Evolutionary conservation across 2,797 vertebrate genomes (phyloP).

Genomic region (Tokudaia muenninki): DNA sequence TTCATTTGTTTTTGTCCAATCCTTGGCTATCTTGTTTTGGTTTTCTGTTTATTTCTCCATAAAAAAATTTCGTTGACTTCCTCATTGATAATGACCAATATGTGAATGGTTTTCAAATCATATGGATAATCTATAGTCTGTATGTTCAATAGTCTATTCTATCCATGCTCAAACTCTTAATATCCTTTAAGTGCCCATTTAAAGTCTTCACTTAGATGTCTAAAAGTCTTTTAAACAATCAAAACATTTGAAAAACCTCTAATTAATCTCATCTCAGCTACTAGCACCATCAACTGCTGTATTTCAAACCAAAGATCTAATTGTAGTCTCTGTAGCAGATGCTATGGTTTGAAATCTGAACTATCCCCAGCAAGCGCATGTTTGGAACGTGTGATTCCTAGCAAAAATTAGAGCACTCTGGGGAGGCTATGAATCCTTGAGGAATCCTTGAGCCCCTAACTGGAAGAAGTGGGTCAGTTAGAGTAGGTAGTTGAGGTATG

Average conservation of each 20-base stretch:
- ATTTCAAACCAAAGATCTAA: not conserved
- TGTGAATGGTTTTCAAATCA: not conserved
- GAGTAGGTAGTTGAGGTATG: not conserved
- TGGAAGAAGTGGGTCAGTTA: not conserved
- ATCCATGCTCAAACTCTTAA: not conserved
- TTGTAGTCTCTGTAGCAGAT: not conserved
- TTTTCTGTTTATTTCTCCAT: conserved; percentile 22
- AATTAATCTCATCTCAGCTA: not conserved
- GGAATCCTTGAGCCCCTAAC: not conserved
- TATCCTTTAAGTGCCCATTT: not conserved
- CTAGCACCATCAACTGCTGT: not conserved
- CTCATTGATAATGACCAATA: not conserved
- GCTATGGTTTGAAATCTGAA: not conserved
- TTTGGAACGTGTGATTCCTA: not conserved
- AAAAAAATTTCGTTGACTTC: conserved; percentile 28
- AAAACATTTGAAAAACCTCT: not conserved
- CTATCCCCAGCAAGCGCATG: not conserved
- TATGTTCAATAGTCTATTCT: not conserved
- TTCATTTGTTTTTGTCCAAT: not conserved
- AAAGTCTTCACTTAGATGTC: not conserved
- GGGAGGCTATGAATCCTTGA: not conserved
- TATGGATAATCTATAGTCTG: not conserved
- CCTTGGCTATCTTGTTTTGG: not conserved
- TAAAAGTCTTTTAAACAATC: conserved; percentile 6
- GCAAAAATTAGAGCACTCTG: not conserved